phyloP scores from a whole-genome alignment of 2,888 invertebrate genomes.

The Molanna angustata region DNA sequence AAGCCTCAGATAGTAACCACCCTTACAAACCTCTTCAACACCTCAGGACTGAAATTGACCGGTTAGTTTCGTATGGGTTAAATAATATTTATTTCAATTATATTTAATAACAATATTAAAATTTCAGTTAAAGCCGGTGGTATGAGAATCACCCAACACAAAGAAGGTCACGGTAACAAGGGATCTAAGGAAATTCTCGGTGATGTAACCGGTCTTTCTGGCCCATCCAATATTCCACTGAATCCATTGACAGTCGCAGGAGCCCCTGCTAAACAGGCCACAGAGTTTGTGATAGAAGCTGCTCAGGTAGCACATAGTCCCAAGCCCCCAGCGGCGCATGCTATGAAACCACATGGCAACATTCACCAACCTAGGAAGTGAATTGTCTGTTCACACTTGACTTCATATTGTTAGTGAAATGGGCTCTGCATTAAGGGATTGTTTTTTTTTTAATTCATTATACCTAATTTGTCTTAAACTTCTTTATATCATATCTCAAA shows the following conservation, averaged over 20 bases:
- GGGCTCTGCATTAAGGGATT: no score
- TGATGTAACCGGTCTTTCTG: conserved; percentile 70
- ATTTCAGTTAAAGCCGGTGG: conserved; percentile 83
- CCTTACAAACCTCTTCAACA: conserved; percentile 19
- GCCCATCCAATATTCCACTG: conserved; percentile 71
- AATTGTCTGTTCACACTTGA: no score
- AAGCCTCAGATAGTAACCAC: no score
- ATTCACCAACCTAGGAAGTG: conserved; percentile 91
- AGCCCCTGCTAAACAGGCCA: conserved; percentile 76
- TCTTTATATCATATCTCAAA: no score
- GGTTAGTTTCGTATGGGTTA: neutral
- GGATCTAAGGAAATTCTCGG: conserved; percentile 63
- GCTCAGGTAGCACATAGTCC: conserved; percentile 80
- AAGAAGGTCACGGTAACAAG: conserved; percentile 63
- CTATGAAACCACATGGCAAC: conserved; percentile 61
- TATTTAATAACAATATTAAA: no score
- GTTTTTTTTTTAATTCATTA: no score
- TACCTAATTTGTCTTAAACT: no score
- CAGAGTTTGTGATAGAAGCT: conserved; percentile 86
- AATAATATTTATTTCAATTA: neutral
- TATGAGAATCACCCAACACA: conserved; percentile 89
- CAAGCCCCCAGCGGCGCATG: conserved; percentile 64
- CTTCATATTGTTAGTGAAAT: no score
- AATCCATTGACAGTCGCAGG: conserved; percentile 75
- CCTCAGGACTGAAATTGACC: no score